phyloP scores from a whole-genome alignment of 1,140 invertebrate genomes.

The Triops cancriformis region DNA sequence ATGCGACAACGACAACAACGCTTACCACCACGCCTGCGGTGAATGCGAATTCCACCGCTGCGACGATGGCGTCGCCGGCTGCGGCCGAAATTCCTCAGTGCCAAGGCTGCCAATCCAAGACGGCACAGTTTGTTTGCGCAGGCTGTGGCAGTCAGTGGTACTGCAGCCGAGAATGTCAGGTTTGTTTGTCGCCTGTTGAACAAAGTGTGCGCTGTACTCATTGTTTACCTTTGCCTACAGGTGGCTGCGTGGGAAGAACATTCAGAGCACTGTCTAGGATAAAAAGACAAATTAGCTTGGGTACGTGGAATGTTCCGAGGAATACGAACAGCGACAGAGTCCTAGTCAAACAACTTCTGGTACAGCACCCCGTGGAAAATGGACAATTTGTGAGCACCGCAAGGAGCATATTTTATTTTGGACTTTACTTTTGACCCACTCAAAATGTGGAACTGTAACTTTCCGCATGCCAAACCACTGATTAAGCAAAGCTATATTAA shows the following conservation, averaged over 20 bases:
- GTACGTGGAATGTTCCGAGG: background rate
- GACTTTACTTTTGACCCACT: background rate
- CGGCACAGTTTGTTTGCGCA: conserved; percentile 74
- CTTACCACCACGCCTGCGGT: background rate
- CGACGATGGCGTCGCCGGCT: conserved; percentile 15
- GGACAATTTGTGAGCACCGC: background rate
- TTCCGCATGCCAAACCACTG: background rate
- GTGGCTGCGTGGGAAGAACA: conserved; percentile 74
- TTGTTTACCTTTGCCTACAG: conserved; percentile 39
- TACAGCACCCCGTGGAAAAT: background rate
- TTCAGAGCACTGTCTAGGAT: conserved; percentile 70
- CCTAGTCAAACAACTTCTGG: background rate
- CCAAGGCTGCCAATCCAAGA: conserved; percentile 65
- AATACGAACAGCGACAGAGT: background rate
- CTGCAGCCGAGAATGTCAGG: conserved; percentile 79
- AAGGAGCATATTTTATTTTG: background rate
- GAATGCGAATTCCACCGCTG: background rate
- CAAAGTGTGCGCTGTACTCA: background rate
- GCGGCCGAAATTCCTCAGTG: conserved; percentile 50
- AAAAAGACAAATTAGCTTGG: conserved; percentile 33
- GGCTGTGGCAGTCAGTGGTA: conserved; percentile 84
- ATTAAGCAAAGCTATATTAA: background rate
- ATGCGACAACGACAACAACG: background rate
- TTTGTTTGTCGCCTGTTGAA: conserved; percentile 36
- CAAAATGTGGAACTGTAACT: background rate